Percentiles rank a stretch among this genome's conserved stretches.
Evolutionary conservation across 1,140 invertebrate species (phyloP).

Genomic region (Drosophila eugracilis): DNA sequence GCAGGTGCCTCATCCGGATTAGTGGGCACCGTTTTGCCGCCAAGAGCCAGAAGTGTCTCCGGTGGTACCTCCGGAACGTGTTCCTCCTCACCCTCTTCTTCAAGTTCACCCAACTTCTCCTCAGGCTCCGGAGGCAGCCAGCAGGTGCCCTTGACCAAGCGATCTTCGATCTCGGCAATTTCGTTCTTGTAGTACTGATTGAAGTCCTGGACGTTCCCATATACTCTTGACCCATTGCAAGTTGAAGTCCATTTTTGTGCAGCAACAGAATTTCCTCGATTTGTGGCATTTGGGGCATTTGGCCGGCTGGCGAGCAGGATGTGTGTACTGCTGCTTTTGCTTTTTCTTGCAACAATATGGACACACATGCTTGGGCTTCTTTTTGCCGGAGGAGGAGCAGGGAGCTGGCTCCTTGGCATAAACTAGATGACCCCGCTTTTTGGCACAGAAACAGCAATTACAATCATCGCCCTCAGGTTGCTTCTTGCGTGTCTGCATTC

Average conservation of each 20-base stretch:
- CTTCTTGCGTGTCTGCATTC: conserved; percentile 72
- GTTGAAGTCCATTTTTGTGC: conserved; percentile 73
- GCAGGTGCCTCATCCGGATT: not conserved
- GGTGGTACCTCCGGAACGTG: conserved; percentile 6
- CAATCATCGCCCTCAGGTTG: conserved; percentile 78
- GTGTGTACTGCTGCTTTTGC: conserved; percentile 59
- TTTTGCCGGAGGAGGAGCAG: conserved; percentile 52
- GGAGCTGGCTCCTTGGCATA: conserved; percentile 76
- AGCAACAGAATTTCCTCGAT: conserved; percentile 74
- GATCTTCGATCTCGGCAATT: conserved; percentile 72
- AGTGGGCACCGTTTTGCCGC: conserved; percentile 36
- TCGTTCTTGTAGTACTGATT: conserved; percentile 76
- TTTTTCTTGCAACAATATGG: conserved; percentile 81
- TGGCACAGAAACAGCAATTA: conserved; percentile 81
- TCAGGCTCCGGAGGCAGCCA: conserved; percentile 67
- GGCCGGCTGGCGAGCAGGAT: conserved; percentile 53
- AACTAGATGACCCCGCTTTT: conserved; percentile 77
- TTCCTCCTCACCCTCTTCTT: conserved; percentile 53
- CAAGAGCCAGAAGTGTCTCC: conserved; percentile 45
- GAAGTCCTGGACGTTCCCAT: conserved; percentile 78
- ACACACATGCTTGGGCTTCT: conserved; percentile 67
- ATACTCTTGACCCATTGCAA: conserved; percentile 79
- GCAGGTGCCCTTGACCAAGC: conserved; percentile 63
- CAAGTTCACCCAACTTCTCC: conserved; percentile 25
- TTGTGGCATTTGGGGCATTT: conserved; percentile 82